These are phyloP conservation scores for Macrobrachium nipponense DNA, from an alignment of 1,140 invertebrate genomes.

Conservation along the genomic window DNA sequence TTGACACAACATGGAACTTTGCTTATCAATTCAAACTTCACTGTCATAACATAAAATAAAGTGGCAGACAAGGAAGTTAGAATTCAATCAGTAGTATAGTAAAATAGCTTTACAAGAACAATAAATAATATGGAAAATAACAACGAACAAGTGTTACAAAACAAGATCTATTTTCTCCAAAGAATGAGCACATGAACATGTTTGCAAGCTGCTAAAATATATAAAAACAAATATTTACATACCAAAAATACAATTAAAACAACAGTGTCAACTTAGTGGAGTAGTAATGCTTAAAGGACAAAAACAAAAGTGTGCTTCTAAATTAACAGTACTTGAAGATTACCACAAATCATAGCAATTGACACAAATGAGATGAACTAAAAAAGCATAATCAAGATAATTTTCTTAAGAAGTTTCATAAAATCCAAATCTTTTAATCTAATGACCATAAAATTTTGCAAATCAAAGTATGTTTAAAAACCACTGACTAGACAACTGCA, in stretches of 20 bases:
- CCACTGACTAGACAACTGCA: conserved; percentile 37
- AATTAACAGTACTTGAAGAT: neutral
- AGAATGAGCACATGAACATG: conserved; percentile 26
- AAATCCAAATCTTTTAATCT: conserved; percentile 16
- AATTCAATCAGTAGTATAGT: too few species aligned
- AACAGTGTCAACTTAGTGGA: conserved; percentile 26
- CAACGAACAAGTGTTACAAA: conserved; percentile 31
- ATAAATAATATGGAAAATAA: too few species aligned
- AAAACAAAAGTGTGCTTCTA: neutral
- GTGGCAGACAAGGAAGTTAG: too few species aligned
- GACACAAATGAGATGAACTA: conserved; percentile 13
- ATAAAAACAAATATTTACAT: conserved; percentile 46
- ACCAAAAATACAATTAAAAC: conserved; percentile 38
- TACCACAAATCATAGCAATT: neutral
- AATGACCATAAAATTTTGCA: conserved; percentile 2
- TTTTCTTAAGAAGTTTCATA: conserved; percentile 33
- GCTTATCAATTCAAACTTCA: too few species aligned
- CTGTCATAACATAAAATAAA: too few species aligned
- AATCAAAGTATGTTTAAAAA: conserved; percentile 23
- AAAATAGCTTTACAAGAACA: too few species aligned
- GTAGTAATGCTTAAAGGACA: conserved; percentile 1
- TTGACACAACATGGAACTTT: too few species aligned
- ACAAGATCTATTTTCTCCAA: conserved; percentile 53
- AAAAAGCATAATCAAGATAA: conserved; percentile 11
- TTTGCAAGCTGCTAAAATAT: conserved; percentile 55